Percentiles rank a stretch among this genome's conserved stretches.
phyloP scores from a whole-genome alignment of 2,113 vertebrate species.

The Triplophysa rosa region DNA sequence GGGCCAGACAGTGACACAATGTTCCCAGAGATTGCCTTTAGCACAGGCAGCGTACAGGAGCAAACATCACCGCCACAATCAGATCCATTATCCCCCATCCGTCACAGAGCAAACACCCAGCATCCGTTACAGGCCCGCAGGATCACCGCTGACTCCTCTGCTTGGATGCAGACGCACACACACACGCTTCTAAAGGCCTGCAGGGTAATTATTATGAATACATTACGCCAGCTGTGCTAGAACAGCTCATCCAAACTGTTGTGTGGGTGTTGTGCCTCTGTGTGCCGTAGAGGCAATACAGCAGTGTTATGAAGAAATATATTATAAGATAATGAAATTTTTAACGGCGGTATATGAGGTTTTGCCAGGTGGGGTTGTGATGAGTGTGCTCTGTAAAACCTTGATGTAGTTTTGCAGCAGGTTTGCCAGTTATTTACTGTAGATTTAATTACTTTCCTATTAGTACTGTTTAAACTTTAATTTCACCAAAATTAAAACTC shows the following conservation, averaged over 20 bases:
- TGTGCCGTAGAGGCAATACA: slow-evolving; percentile 7
- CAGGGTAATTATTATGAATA: slow-evolving; percentile 37
- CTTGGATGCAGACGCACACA: neutral
- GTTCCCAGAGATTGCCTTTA: slow-evolving; percentile 15
- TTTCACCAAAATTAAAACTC: too few species aligned
- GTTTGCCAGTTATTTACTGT: too few species aligned
- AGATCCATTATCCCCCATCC: slow-evolving; percentile 35
- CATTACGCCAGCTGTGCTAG: slow-evolving; percentile 33
- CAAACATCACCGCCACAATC: slow-evolving; percentile 24
- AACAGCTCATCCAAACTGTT: slow-evolving; percentile 23
- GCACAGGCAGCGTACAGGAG: neutral
- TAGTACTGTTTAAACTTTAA: too few species aligned
- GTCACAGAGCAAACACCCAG: slow-evolving; percentile 37
- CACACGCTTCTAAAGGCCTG: slow-evolving; percentile 16
- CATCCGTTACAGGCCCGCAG: slow-evolving; percentile 36
- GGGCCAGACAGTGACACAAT: slow-evolving; percentile 15
- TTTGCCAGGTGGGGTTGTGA: slow-evolving; percentile 21
- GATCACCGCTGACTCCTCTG: slow-evolving; percentile 22
- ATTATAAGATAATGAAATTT: slow-evolving; percentile 5
- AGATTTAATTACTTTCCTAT: too few species aligned
- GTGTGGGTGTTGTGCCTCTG: slow-evolving; percentile 18
- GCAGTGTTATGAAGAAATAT: slow-evolving; percentile 3
- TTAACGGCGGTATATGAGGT: neutral
- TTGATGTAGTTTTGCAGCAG: too few species aligned
- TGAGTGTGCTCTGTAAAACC: neutral